Conservation (phyloP, 2,888 invertebrate genomes). For the Drosophila merina region DNA sequence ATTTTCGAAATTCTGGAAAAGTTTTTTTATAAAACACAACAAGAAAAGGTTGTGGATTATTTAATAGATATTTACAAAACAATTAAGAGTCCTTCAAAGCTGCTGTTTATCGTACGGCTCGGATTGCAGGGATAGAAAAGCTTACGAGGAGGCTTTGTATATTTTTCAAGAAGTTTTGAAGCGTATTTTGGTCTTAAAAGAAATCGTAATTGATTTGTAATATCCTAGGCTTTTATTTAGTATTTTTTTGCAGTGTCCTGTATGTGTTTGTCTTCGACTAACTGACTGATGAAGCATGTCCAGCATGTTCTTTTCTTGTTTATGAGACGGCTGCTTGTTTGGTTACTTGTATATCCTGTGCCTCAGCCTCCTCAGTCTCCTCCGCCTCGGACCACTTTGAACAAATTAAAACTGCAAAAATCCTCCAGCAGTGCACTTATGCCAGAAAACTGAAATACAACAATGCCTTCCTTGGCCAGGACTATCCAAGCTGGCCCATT, state of each 20-base stretch:
- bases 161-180: background rate
- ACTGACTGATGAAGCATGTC: conserved; percentile 61
- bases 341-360: conserved; percentile 11
- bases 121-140: too few species aligned
- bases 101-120: too few species aligned
- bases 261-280: conserved; percentile 36
- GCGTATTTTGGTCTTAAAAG: too few species aligned
- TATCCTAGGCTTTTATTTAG: too few species aligned
- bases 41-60: too few species aligned
- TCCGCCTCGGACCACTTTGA: conserved; percentile 56
- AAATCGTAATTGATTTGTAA: too few species aligned
- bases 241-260: conserved; percentile 4
- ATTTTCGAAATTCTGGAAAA: background rate
- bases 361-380: background rate
- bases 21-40: too few species aligned
- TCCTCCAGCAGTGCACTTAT: conserved; percentile 58
- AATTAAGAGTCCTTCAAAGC: too few species aligned
- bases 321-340: conserved; percentile 16
- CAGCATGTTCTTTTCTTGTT: conserved; percentile 41
- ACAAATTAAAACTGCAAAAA: conserved; percentile 75
- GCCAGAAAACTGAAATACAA: conserved; percentile 17
- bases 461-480: conserved; percentile 1
- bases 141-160: too few species aligned
- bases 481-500: conserved; percentile 37
- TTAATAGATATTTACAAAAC: too few species aligned